Evolutionary conservation across 2,113 vertebrate species (phyloP).

Genomic region (Rhea americana): DNA sequence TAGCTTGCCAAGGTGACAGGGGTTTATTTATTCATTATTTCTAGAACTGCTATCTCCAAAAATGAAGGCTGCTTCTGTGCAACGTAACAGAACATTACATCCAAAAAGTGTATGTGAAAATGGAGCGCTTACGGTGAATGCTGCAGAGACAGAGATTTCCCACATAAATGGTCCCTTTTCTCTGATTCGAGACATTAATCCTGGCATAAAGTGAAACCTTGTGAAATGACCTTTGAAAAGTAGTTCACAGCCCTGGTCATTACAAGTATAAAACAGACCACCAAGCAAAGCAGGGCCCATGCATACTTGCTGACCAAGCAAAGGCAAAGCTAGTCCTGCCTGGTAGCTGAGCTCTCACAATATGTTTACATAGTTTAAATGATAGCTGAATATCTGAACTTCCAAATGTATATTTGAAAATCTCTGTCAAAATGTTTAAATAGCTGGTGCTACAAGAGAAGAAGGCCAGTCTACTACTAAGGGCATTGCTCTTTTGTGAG

Average conservation of each 20-base stretch:
- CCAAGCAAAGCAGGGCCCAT: background rate
- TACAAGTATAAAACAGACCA: background rate
- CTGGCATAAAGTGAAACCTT: background rate
- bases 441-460: background rate
- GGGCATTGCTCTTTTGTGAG: background rate
- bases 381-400: background rate
- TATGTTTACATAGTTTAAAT: background rate
- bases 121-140: background rate
- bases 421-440: background rate
- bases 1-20: constrained; percentile 15
- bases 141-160: background rate
- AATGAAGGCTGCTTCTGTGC: background rate
- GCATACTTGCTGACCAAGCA: background rate
- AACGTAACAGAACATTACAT: background rate
- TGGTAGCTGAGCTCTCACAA: background rate
- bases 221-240: background rate
- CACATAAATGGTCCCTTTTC: background rate
- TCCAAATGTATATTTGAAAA: background rate
- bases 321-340: background rate
- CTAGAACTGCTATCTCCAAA: background rate
- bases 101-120: background rate
- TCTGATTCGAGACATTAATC: background rate
- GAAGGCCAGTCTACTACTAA: background rate
- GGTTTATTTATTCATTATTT: constrained; percentile 29
- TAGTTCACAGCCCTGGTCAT: background rate